Percentiles rank a stretch among this genome's conserved stretches.
Evolutionary conservation across 2,113 vertebrate species (phyloP).

Genomic region (Odocoileus virginianus): DNA sequence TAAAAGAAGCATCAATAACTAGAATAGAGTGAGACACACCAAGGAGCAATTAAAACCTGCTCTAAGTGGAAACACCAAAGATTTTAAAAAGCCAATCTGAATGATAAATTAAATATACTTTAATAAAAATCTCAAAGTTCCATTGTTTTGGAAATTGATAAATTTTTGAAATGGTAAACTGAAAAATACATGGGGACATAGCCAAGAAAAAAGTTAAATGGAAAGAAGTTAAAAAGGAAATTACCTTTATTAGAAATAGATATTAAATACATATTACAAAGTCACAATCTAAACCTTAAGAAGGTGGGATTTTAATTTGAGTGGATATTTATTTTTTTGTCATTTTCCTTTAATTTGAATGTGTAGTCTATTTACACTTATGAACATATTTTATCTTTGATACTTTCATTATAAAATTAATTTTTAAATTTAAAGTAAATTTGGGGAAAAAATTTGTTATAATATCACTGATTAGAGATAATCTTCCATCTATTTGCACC

Average conservation of each 20-base stretch:
- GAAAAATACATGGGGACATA: background rate
- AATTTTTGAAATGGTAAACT: background rate
- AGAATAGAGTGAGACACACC: background rate
- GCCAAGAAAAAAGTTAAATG: background rate
- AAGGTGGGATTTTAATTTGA: background rate
- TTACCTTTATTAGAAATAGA: background rate
- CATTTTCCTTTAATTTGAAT: background rate
- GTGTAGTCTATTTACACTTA: background rate
- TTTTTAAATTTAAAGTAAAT: background rate
- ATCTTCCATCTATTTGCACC: background rate
- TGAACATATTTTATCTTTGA: background rate
- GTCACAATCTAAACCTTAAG: background rate
- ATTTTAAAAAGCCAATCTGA: background rate
- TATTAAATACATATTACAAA: background rate
- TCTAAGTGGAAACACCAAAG: background rate
- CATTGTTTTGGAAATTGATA: background rate
- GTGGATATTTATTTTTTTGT: background rate
- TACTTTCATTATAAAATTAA: background rate
- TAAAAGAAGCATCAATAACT: background rate
- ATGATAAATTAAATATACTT: background rate
- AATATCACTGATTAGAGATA: background rate
- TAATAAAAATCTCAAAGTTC: background rate
- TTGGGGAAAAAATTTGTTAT: background rate
- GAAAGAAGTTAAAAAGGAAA: background rate
- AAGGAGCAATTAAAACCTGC: background rate